Evolutionary conservation across 2,888 invertebrate genomes (phyloP).

Genomic region (Stenodema calcarata): DNA sequence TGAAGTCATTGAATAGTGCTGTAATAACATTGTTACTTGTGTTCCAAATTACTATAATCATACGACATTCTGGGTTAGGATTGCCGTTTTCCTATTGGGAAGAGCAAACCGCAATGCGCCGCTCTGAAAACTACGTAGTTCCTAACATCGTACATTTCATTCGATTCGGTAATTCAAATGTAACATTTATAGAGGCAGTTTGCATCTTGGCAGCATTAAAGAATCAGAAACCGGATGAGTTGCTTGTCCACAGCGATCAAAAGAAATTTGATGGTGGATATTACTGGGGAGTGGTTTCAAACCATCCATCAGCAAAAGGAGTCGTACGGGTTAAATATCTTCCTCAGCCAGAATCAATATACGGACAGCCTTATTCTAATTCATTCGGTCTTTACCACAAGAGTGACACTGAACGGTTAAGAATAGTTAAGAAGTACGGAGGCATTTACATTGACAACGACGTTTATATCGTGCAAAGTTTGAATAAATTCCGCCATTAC

Average conservation of each 20-base stretch:
- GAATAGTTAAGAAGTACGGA: slow-evolving; percentile 59
- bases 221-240: slow-evolving; percentile 59
- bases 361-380: neutral
- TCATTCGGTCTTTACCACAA: slow-evolving; percentile 16
- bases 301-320: slow-evolving; percentile 48
- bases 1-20: too few species aligned
- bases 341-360: slow-evolving; percentile 9
- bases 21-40: too few species aligned
- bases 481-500: slow-evolving; percentile 59
- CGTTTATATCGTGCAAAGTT: slow-evolving; percentile 58
- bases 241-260: slow-evolving; percentile 59
- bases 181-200: slow-evolving; percentile 56
- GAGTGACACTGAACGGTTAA: slow-evolving; percentile 54
- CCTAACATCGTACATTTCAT: slow-evolving; percentile 60
- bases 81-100: too few species aligned
- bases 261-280: slow-evolving; percentile 51
- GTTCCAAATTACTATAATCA: too few species aligned
- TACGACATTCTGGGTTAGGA: too few species aligned
- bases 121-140: slow-evolving; percentile 54
- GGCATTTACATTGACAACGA: slow-evolving; percentile 61
- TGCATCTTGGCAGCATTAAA: slow-evolving; percentile 56
- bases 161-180: slow-evolving; percentile 54
- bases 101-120: neutral
- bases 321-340: slow-evolving; percentile 37
- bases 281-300: slow-evolving; percentile 56